These are phyloP conservation scores for Eupithecia subfuscata DNA, from an alignment of 2,888 invertebrate genomes.

Conservation along the genomic window DNA sequence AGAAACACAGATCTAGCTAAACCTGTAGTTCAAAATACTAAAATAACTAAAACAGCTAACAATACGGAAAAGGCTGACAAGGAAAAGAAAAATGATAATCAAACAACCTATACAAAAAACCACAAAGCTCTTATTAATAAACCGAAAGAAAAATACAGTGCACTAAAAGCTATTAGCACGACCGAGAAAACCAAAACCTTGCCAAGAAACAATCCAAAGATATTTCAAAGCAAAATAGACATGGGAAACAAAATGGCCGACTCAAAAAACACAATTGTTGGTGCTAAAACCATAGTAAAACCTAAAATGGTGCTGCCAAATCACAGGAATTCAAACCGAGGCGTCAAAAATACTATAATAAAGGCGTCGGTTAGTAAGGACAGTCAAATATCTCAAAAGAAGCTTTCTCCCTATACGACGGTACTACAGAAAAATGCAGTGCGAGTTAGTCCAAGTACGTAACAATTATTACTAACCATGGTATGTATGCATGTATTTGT, in stretches of 20 bases:
- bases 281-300: not conserved
- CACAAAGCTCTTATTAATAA: not conserved
- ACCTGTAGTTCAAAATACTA: not conserved
- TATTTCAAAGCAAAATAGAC: not conserved
- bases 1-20: not conserved
- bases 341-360: constrained; percentile 2
- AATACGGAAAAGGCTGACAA: not conserved
- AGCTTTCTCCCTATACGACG: constrained; percentile 43
- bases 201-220: not conserved
- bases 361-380: constrained; percentile 33
- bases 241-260: not conserved
- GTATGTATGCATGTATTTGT: too few relatives aligned
- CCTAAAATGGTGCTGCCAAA: constrained; percentile 12
- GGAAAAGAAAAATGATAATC: constrained; percentile 1
- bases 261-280: constrained; percentile 15
- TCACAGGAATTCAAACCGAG: constrained; percentile 21
- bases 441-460: constrained; percentile 68
- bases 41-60: not conserved
- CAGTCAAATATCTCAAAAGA: constrained; percentile 60
- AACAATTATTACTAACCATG: not conserved
- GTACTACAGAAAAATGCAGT: constrained; percentile 51
- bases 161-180: not conserved
- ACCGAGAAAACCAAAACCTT: not conserved
- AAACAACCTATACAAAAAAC: not conserved
- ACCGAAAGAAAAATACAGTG: not conserved